Percentiles rank a stretch among this genome's conserved stretches.
Evolutionary conservation across 2,797 vertebrate genomes (phyloP).

Genomic region (Acrocephalus scirpaceus): DNA sequence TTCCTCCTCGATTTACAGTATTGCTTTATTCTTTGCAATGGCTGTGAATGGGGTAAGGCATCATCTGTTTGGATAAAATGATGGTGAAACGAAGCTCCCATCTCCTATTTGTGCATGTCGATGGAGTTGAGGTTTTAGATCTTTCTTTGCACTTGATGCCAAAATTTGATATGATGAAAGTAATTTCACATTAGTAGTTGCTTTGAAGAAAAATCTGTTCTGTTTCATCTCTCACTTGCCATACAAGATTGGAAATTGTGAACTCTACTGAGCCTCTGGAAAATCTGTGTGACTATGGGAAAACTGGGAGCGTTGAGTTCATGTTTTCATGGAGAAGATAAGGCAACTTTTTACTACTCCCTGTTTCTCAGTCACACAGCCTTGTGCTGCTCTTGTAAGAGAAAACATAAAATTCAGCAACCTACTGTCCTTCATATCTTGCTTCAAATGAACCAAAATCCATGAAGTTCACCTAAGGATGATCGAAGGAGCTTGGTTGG

Average conservation of each 20-base stretch:
- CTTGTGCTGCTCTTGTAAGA: not conserved
- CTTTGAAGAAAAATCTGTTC: constrained; percentile 15
- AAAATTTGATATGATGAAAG: not conserved
- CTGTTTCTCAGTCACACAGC: not conserved
- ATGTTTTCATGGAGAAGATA: not conserved
- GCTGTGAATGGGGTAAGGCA: not conserved
- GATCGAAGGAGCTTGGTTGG: not conserved
- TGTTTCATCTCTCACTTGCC: not conserved
- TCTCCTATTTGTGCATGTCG: not conserved
- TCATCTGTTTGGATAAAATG: not conserved
- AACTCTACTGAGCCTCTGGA: not conserved
- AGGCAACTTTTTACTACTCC: not conserved
- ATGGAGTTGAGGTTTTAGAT: not conserved
- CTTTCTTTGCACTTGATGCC: not conserved
- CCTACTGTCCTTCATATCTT: not conserved
- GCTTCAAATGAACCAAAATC: not conserved
- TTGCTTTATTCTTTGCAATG: not conserved
- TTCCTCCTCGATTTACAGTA: not conserved
- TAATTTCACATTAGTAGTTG: not conserved
- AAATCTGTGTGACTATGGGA: not conserved
- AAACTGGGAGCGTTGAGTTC: not conserved
- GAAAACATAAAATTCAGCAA: not conserved
- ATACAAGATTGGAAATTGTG: not conserved
- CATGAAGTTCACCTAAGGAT: not conserved
- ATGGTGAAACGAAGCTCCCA: not conserved